Base-by-base conservation (phyloP, 2,888 invertebrate genomes). In the Caenorhabditis drosophilae region DNA sequence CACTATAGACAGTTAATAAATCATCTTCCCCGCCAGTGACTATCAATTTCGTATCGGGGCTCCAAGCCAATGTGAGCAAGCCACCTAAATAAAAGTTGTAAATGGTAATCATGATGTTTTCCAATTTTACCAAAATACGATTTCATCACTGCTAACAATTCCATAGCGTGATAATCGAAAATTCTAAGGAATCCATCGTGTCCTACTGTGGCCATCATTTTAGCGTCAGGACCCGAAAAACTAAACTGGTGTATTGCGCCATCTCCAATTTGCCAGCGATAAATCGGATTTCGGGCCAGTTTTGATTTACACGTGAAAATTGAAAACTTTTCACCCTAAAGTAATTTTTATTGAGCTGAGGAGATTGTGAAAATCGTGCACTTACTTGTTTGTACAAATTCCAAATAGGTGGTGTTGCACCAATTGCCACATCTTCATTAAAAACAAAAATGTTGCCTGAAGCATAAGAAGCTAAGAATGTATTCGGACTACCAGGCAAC, bases 11-110 rank as follows among this genome's bases (percentile, higher is more conserved):
- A 0, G 97, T 97, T 49, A 98, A 92, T 61, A 98, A 87, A 86
- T 98, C 98, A 86, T 98, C 98, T 86, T 98, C 98, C 4, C 98
- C 98, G 11, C 98, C 98, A 0, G 93, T 93, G 0, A 93, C 93
- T 48, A 87, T 82, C 82, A 94, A 92, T 82, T 91, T 90, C 45
- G 92, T 91, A 85, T 98, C 96, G 0, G 95, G 95, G 11, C 96
- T 93, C 98, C 98, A 98, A 82, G 93, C 92, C 2, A 96, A 94
- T 85, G 97, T 97, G 41, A 97, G 86, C 80, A 98, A 90, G 35
- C 97, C 97, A 48, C 71, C 70, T 69, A 36, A 20, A 54, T 42
- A 15, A 31, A n/a, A 40, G 9, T 40, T 40, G 6, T 20, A 40
- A 40, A 40, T 40, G 6, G 7, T n/a, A 36, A 36, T 36, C n/a